Conservation (phyloP, 2,888 invertebrate genomes). For the Pegoplata infirma region DNA sequence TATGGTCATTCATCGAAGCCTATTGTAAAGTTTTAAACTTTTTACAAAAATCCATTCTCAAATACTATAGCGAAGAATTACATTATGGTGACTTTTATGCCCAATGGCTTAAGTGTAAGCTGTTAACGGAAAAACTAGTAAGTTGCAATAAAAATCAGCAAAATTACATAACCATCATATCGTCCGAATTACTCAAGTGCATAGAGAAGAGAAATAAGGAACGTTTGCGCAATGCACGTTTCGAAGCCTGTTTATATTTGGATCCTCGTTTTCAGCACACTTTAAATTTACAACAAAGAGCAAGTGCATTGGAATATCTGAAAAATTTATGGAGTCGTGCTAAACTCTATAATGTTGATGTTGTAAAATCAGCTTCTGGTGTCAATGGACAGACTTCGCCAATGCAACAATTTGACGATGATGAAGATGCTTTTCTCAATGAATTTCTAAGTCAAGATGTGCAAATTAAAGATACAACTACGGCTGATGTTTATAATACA, state of each 20-base stretch:
- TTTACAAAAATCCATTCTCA: slow-evolving; percentile 42
- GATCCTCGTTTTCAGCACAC: slow-evolving; percentile 39
- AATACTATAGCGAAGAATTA: slow-evolving; percentile 32
- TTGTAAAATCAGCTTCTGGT: neutral
- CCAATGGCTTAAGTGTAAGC: slow-evolving; percentile 53
- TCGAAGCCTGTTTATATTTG: slow-evolving; percentile 31
- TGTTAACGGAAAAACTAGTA: slow-evolving; percentile 33
- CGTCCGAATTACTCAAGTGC: neutral
- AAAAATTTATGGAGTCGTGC: slow-evolving; percentile 28
- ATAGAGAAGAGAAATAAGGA: slow-evolving; percentile 13
- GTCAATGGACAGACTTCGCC: neutral
- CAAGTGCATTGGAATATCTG: slow-evolving; percentile 22
- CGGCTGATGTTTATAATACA: slow-evolving; percentile 24
- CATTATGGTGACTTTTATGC: slow-evolving; percentile 52
- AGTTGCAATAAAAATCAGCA: neutral
- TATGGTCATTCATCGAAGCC: slow-evolving; percentile 45
- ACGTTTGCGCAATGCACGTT: neutral
- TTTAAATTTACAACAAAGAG: slow-evolving; percentile 31
- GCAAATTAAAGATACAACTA: neutral
- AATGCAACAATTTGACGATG: slow-evolving; percentile 18
- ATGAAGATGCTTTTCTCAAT: slow-evolving; percentile 31
- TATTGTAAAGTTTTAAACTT: slow-evolving; percentile 22
- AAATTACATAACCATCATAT: neutral
- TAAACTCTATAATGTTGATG: slow-evolving; percentile 20
- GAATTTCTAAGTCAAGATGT: slow-evolving; percentile 34